phyloP scores from a whole-genome alignment of 2,113 vertebrate genomes.

The Narcine bancroftii region DNA sequence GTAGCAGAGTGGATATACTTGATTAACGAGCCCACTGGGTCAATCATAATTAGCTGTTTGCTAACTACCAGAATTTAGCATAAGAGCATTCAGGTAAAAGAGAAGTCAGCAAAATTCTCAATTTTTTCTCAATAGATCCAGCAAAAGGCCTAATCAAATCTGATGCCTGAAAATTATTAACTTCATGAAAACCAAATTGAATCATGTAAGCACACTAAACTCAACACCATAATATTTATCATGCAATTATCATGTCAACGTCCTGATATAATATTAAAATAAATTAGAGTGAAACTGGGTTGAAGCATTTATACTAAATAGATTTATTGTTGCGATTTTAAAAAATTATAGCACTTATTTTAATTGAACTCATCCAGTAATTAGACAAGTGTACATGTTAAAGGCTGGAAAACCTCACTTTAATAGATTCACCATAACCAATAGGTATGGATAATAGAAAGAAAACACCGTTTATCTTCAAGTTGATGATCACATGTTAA shows the following conservation, averaged over 20 bases:
- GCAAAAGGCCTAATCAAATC: background rate
- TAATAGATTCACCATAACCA: background rate
- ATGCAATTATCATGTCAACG: constrained; percentile 1
- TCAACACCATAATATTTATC: background rate
- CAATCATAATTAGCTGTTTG: constrained; percentile 26
- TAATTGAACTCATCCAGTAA: background rate
- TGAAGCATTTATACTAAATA: background rate
- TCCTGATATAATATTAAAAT: background rate
- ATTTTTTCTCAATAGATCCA: background rate
- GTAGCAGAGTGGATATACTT: background rate
- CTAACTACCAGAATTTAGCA: background rate
- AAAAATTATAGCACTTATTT: background rate
- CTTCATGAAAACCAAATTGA: background rate
- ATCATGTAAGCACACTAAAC: background rate
- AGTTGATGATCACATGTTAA: background rate
- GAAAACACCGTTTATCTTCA: background rate
- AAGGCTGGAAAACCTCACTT: background rate
- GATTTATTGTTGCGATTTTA: background rate
- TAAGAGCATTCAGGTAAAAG: background rate
- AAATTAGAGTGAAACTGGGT: constrained; percentile 4
- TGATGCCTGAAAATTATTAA: background rate
- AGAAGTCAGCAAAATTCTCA: background rate
- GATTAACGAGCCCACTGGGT: constrained; percentile 28
- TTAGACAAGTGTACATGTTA: background rate
- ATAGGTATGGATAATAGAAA: background rate